Evolutionary conservation across 2,797 vertebrate genomes (phyloP), one percentile per base, ranked within the genome.

Genomic region (Rhadinocentrus ornatus): DNA sequence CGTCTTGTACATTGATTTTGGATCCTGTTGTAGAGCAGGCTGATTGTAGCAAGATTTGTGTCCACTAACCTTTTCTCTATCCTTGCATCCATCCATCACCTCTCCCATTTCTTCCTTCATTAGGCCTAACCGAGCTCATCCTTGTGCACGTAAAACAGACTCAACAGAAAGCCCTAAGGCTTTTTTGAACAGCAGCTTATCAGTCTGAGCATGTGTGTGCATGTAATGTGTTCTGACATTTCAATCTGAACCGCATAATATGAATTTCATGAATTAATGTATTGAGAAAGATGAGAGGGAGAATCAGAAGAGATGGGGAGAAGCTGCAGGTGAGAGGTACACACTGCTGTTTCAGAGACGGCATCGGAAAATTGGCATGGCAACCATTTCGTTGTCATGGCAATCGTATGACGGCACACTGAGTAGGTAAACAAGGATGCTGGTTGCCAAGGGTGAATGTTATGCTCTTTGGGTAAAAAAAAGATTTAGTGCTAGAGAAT

Each of bases 371-470:
- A 89, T 90, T 93, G 93, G 88, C 94, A 95, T 95, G 93, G 94
- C 93, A 95, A 96, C 95, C 86, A 66, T 86, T 92, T 80, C 3
- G 96, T 96, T 93, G 93, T 94, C 94, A 92, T 92, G 90, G 94
- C 90, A 91, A 96, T 94, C 54, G 34, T 84, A 73, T 86, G 94
- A 95, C 95, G 94, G 94, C 94, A 93, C 92, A 95, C 89, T 89
- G 92, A 90, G 89, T 94, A 92, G 88, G 92, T 95, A 95, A 95
- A 95, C 94, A 95, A 91, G 89, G 90, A 94, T 89, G 88, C 87
- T 78, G 69, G 93, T 94, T 92, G 93, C 92, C 90, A 90, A 77
- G 90, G 89, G 90, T 55, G 77, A 93, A 90, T 81, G 89, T 87
- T 87, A 78, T 79, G 85, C 87, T 93, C 89, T 89, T 85, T 48